Evolutionary conservation across 2,797 vertebrate genomes (phyloP).

Genomic region (Antennarius maculatus): DNA sequence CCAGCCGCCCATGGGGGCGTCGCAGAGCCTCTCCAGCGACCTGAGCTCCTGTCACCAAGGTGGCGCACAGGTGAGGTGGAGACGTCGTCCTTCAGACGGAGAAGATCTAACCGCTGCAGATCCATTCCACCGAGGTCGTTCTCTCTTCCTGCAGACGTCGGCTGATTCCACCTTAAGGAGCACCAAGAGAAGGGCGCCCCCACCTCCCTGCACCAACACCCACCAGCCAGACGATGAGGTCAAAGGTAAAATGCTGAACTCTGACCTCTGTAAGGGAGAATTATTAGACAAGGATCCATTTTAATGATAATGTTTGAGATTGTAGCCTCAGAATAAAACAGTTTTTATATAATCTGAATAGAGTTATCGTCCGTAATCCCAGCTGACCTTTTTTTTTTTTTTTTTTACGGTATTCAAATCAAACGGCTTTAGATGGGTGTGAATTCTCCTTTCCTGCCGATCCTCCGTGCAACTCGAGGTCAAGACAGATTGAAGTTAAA

Average conservation of each 20-base stretch:
- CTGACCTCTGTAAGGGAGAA: background rate
- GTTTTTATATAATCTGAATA: background rate
- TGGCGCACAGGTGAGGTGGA: slow-evolving; percentile 79
- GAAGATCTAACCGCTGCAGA: background rate
- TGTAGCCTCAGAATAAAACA: background rate
- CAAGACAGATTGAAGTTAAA: slow-evolving; percentile 56
- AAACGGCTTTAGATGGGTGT: slow-evolving; percentile 33
- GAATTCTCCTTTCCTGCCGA: slow-evolving; percentile 36
- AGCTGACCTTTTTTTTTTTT: slow-evolving; percentile 50
- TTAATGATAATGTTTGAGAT: background rate
- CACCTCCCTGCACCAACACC: slow-evolving; percentile 75
- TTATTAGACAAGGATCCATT: background rate
- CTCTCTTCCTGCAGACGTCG: slow-evolving; percentile 48
- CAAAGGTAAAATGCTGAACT: slow-evolving; percentile 60
- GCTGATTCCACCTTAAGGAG: slow-evolving; percentile 83
- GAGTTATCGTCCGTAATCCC: slow-evolving; percentile 25
- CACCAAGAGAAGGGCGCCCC: slow-evolving; percentile 90
- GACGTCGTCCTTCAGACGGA: no score
- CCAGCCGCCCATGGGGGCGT: slow-evolving; percentile 81
- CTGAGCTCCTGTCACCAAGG: slow-evolving; percentile 63
- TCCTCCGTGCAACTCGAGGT: slow-evolving; percentile 26
- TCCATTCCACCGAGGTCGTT: background rate
- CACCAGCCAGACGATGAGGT: slow-evolving; percentile 42
- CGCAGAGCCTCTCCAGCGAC: slow-evolving; percentile 78
- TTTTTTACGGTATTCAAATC: slow-evolving; percentile 45